Percentiles rank a stretch among this genome's conserved stretches.
Evolutionary conservation across 30 jellyfish, hydroid and myxozoan species (phyloP).

Genomic region (Aurelia sp.): DNA sequence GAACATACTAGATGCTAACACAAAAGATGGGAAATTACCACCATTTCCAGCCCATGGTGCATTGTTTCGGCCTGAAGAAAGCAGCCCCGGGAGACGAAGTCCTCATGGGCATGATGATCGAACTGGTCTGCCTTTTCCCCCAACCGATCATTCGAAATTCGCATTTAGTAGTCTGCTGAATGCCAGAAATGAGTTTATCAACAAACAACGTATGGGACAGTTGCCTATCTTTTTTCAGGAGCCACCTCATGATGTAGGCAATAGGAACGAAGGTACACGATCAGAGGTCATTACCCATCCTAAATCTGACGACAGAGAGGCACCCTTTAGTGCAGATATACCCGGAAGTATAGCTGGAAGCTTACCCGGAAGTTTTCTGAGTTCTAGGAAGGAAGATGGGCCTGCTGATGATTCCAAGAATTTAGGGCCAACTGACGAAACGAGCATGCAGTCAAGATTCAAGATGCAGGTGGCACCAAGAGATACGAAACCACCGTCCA

Average conservation of each 20-base stretch:
- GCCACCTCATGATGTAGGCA: constrained; percentile 23
- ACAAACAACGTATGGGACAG: constrained; percentile 47
- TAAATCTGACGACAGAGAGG: constrained; percentile 40
- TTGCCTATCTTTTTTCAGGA: constrained; percentile 41
- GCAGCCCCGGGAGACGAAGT: constrained; percentile 40
- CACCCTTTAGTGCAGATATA: constrained; percentile 1
- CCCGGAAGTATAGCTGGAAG: neutral
- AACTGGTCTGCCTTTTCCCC: constrained; percentile 6
- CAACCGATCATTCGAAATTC: constrained; percentile 29
- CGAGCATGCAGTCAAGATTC: constrained; percentile 40
- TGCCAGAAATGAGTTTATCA: constrained; percentile 41
- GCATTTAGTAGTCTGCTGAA: constrained; percentile 25
- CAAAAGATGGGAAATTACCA: constrained; percentile 19
- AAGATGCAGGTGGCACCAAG: constrained; percentile 41
- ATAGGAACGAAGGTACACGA: neutral
- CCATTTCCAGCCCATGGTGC: constrained; percentile 36
- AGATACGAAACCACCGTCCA: constrained; percentile 10
- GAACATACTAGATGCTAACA: constrained; percentile 32
- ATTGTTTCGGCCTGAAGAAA: constrained; percentile 25
- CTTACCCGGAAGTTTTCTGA: constrained; percentile 21
- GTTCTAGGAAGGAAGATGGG: constrained; percentile 46
- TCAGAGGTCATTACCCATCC: constrained; percentile 5
- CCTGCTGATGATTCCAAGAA: constrained; percentile 4
- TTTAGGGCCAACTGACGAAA: constrained; percentile 2
- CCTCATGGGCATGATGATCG: constrained; percentile 49